phyloP scores from a whole-genome alignment of 2,113 vertebrate genomes.

The Hypomesus transpacificus region DNA sequence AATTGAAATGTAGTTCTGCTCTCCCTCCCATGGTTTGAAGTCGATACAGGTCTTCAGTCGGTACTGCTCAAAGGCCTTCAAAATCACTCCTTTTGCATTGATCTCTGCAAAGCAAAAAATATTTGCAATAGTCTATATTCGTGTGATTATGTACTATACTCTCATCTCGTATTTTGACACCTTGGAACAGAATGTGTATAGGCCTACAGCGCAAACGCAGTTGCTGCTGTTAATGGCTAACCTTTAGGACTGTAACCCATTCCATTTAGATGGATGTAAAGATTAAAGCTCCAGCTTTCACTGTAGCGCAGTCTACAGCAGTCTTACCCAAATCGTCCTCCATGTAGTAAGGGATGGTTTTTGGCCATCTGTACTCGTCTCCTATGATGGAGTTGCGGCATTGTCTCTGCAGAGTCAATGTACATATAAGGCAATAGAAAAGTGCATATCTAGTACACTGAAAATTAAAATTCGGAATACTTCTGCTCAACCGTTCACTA shows the following conservation, averaged over 20 bases:
- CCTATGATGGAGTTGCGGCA: slow-evolving; percentile 83
- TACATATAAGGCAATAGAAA: background rate
- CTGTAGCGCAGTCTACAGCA: background rate
- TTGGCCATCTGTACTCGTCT: slow-evolving; percentile 85
- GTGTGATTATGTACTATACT: no score
- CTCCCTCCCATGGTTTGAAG: slow-evolving; percentile 88
- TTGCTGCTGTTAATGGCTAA: background rate
- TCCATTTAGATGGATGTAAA: no score
- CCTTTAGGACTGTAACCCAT: slow-evolving; percentile 12
- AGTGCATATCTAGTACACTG: background rate
- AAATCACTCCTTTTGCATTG: slow-evolving; percentile 89
- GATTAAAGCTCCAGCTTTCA: background rate
- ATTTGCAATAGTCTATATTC: background rate
- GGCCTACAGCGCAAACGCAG: no score
- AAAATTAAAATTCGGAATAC: background rate
- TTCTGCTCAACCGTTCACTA: background rate
- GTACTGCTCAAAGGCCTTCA: slow-evolving; percentile 91
- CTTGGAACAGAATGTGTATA: no score
- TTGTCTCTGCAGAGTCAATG: slow-evolving; percentile 48
- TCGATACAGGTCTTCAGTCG: slow-evolving; percentile 91
- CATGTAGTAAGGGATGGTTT: slow-evolving; percentile 82
- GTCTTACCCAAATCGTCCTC: slow-evolving; percentile 82
- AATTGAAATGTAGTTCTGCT: slow-evolving; percentile 87
- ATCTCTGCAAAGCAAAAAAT: slow-evolving; percentile 71
- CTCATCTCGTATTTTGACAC: no score